Base-by-base conservation (phyloP, 2,113 vertebrate species). In the Pelecanus crispus region DNA sequence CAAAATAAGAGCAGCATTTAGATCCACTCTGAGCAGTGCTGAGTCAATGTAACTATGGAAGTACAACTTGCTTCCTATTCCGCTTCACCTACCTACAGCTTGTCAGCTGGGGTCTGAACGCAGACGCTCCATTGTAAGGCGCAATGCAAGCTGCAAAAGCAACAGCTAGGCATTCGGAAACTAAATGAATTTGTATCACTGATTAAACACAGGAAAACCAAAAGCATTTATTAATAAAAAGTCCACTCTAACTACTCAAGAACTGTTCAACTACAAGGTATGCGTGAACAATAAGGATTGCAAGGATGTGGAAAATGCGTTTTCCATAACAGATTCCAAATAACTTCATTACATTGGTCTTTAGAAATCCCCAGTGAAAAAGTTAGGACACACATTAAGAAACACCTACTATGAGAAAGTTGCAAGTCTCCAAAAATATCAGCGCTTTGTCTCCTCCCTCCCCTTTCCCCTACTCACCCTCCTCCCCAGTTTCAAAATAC, bases 401-500 rank as follows among this genome's bases (percentile, higher is more conserved):
- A 92, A 87, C 34, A 71, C 28, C n/a, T 66, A 63, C 65, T 70
- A 28, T 1, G 22, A 72, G 73, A 67, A 95, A 95, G 83, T 87
- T 89, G 49, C 44, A 79, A 85, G 81, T 11, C 56, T 81, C 77
- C 29, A 59, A 84, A 86, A 83, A 88, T 42, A 89, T 11, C 83
- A 61, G 70, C 0, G 1, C 62, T 83, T 86, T 70, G 36, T 36
- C 89, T 82, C 89, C 83, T 96, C 90, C 95, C 81, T 90, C 71
- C 75, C 68, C 61, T 71, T 94, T 83, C 75, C 88, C 65, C 70
- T 62, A 58, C 81, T 93, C 92, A 66, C 75, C 59, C 91, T 92
- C 71, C 94, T 91, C 89, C 91, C 83, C 82, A 83, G 6, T 96
- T 95, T 96, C 92, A 94, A 90, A 93, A 95, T 6, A 58, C 80